Percentiles rank a stretch among this genome's conserved stretches.
These are phyloP conservation scores for Acanthisitta chloris DNA, from an alignment of 2,113 vertebrate species.

Conservation along the genomic window DNA sequence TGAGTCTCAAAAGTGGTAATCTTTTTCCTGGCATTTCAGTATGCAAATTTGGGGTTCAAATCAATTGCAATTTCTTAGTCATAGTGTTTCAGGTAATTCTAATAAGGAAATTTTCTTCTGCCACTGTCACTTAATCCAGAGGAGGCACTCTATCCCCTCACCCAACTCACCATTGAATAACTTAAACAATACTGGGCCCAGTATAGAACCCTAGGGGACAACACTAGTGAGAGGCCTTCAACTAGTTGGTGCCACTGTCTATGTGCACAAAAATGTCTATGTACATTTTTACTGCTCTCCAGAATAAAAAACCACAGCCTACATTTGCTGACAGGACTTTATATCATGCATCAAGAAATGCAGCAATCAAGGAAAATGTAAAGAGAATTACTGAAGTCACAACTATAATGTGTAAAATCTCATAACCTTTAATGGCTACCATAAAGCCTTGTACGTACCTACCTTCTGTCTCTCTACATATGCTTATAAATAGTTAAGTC, in stretches of 20 bases:
- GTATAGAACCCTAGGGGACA: too few species aligned
- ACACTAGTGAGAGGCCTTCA: too few species aligned
- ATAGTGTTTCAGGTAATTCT: background rate
- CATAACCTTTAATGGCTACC: background rate
- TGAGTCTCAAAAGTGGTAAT: background rate
- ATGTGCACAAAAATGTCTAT: too few species aligned
- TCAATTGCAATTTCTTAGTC: background rate
- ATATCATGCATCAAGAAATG: background rate
- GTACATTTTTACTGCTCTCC: background rate
- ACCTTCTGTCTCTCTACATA: background rate
- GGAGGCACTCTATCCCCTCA: too few species aligned
- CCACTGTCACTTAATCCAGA: background rate
- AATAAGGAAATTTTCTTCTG: background rate
- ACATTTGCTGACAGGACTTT: background rate
- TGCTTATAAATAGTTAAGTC: background rate
- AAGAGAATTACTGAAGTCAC: background rate
- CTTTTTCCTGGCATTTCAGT: background rate
- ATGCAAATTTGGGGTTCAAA: background rate
- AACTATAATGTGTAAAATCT: background rate
- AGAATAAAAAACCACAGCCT: background rate
- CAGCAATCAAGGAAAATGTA: background rate
- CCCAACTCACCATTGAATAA: too few species aligned
- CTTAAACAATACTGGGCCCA: too few species aligned
- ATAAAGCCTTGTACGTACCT: background rate
- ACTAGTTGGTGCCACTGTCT: too few species aligned